Evolutionary conservation across 2,888 invertebrate genomes (phyloP).

Genomic region (Gymnosoma rotundatum): DNA sequence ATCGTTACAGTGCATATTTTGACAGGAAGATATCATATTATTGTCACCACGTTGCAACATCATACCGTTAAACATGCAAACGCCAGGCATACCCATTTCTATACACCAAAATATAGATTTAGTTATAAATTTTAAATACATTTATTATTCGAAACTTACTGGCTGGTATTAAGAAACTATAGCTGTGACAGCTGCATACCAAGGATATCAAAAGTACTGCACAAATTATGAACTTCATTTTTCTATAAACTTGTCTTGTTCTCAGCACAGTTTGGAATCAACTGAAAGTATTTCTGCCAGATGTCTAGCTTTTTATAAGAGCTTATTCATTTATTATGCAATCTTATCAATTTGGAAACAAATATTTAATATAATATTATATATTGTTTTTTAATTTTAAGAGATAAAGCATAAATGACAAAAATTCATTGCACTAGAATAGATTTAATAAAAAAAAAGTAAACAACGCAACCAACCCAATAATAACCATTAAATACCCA

Average conservation of each 20-base stretch:
- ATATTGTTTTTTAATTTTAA: slow-evolving; percentile 2
- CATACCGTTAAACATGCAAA: slow-evolving; percentile 73
- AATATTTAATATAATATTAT: not conserved
- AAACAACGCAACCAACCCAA: not conserved
- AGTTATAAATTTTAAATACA: not conserved
- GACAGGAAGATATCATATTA: slow-evolving; percentile 71
- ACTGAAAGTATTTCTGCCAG: not conserved
- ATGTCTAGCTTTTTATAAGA: slow-evolving; percentile 42
- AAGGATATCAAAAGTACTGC: slow-evolving; percentile 19
- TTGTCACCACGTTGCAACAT: slow-evolving; percentile 72
- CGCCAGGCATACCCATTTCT: slow-evolving; percentile 71
- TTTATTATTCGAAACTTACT: slow-evolving; percentile 48
- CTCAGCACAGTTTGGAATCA: not conserved
- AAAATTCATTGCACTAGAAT: slow-evolving; percentile 59
- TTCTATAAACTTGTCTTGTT: not conserved
- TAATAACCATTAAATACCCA: not conserved
- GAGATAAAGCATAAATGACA: slow-evolving; percentile 36
- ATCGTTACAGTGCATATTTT: slow-evolving; percentile 73
- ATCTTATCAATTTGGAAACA: slow-evolving; percentile 45
- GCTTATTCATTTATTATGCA: slow-evolving; percentile 1
- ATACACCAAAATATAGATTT: not conserved
- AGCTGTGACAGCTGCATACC: slow-evolving; percentile 49
- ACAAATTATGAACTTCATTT: slow-evolving; percentile 58
- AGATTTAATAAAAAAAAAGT: slow-evolving; percentile 19
- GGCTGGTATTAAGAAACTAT: slow-evolving; percentile 71